Conservation (phyloP, 2,797 vertebrate species). For the Crax fasciolata region DNA sequence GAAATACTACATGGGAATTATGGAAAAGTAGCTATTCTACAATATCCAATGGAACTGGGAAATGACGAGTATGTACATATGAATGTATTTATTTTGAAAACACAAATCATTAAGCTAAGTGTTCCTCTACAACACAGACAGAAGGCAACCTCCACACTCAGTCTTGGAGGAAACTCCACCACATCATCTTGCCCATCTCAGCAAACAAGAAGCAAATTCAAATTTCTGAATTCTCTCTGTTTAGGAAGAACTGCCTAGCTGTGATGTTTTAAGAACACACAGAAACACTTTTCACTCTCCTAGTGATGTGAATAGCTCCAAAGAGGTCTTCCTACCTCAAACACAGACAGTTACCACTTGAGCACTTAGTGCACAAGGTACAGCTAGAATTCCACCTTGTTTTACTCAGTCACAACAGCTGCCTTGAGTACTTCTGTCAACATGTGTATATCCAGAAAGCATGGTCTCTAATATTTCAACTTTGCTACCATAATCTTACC, state of each 20-base stretch:
- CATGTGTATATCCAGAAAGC: not conserved
- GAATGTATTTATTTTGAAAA: not conserved
- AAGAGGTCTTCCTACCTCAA: not conserved
- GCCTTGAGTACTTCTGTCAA: not conserved
- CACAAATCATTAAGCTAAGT: not conserved
- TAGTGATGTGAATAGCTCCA: not conserved
- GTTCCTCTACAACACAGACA: not conserved
- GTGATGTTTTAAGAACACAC: not conserved
- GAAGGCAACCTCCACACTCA: not conserved
- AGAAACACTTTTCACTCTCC: not conserved
- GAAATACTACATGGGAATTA: not conserved
- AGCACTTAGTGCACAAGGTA: not conserved
- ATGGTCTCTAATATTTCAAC: not conserved
- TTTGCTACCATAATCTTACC: not conserved
- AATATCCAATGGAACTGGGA: not conserved
- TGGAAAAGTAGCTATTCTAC: not conserved
- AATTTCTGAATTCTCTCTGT: not conserved
- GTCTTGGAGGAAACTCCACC: not conserved
- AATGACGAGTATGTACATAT: not conserved
- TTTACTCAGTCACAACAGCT: not conserved
- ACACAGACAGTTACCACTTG: not conserved
- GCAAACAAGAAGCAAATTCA: not conserved
- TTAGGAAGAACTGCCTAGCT: constrained; percentile 3
- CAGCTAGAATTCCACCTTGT: constrained; percentile 1
- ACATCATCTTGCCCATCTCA: not conserved